Evolutionary conservation across 1,140 invertebrate species (phyloP), one percentile per base, ranked within the genome.

Genomic region (Drosophila novamexicana): DNA sequence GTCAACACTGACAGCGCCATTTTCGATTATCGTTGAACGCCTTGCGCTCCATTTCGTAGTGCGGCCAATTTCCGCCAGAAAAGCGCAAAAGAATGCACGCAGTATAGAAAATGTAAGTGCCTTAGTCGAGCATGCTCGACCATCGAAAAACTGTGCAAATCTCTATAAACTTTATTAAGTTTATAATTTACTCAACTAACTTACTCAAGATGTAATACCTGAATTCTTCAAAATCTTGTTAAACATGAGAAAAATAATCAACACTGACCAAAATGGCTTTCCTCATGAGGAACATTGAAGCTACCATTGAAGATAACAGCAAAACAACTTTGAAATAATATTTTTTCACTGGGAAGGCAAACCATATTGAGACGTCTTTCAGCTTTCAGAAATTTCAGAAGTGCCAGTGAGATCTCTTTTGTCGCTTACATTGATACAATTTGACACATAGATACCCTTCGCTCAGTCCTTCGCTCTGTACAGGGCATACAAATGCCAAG

Each of bases 11-110:
- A 44, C 47, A 42, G 32, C 9, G 7, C 14, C 8, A 53, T 71
- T 72, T 53, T 54, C 66, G 49, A 78, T 71, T 62, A 71, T 57
- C 57, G 47, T 54, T 36, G 57, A 65, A 71, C 29, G 29, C 40
- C 14, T 22, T 65, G 53, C 77, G 75, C 75, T 74, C 71, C 56
- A 70, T 80, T 80, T 79, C 49, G 54, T 74, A 61, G 61, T 37
- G 64, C 56, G 56, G 59, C 50, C 59, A 73, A 77, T 77, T 77
- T 77, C 75, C 74, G 68, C 49, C 53, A 47, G 9, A 50, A 40
- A 56, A 74, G 40, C 59, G 49, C 52, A 75, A 37, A 18, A n/a
- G 18, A 49, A 37, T 49, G 36, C 18, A 64, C 22, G 40, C 18
- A 62, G 29, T 29, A 29, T 29, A 29, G 3, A 29, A 29, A 29